These are phyloP conservation scores for Toxotes jaculatrix DNA, from an alignment of 2,113 vertebrate species.

Conservation along the genomic window DNA sequence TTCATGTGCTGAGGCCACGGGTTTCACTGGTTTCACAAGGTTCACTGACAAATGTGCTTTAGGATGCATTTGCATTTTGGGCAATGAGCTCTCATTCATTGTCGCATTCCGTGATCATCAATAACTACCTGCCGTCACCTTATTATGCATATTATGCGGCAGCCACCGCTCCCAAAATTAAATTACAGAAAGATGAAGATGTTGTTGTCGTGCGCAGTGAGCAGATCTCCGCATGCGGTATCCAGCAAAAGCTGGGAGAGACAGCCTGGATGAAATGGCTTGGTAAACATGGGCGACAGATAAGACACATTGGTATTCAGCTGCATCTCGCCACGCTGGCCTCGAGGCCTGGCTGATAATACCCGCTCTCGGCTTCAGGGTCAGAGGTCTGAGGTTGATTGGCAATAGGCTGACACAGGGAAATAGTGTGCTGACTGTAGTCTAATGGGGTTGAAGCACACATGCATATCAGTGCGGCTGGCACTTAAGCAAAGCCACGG, in stretches of 20 bases:
- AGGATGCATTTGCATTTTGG: conserved; percentile 46
- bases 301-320: conserved; percentile 75
- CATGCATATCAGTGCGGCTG: conserved; percentile 29
- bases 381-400: conserved; percentile 76
- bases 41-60: conserved; percentile 38
- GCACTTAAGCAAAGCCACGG: conserved; percentile 49
- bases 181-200: conserved; percentile 67
- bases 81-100: conserved; percentile 32
- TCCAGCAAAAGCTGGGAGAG: conserved; percentile 30
- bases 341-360: conserved; percentile 61
- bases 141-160: conserved; percentile 54
- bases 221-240: conserved; percentile 33
- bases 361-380: conserved; percentile 57
- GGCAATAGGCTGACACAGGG: conserved; percentile 72
- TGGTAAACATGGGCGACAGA: conserved; percentile 62
- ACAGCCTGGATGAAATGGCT: conserved; percentile 47
- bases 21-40: not conserved
- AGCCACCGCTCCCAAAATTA: conserved; percentile 49
- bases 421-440: conserved; percentile 73
- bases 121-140: conserved; percentile 53
- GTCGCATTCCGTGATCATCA: conserved; percentile 51
- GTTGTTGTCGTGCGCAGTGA: conserved; percentile 51
- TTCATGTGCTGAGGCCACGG: conserved; percentile 31
- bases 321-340: conserved; percentile 33
- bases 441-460: conserved; percentile 61